Conservation (phyloP, 2,888 invertebrate species). For the Hoplodrina ambigua region DNA sequence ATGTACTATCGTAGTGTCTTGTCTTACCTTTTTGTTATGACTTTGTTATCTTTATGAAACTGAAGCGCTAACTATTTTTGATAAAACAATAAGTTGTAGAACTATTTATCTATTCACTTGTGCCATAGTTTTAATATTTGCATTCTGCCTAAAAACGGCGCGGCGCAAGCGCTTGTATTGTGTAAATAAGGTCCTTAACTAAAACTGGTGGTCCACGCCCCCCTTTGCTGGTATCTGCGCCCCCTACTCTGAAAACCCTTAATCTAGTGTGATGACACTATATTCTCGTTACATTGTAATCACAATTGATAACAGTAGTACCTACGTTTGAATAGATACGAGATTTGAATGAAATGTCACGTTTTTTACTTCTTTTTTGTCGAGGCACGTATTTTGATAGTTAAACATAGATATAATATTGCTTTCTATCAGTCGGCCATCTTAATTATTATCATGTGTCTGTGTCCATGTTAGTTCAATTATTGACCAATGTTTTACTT, state of each 20-base stretch:
- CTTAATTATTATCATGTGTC: neutral
- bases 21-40: neutral
- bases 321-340: neutral
- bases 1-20: neutral
- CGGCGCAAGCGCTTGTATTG: too few species aligned
- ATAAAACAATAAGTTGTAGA: neutral
- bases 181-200: too few species aligned
- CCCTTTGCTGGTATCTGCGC: too few species aligned
- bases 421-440: neutral
- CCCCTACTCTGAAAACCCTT: too few species aligned
- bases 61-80: neutral
- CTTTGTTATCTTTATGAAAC: neutral
- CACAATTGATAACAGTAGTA: constrained; percentile 4
- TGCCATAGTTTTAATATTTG: too few species aligned
- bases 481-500: too few species aligned
- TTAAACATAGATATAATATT: constrained; percentile 35
- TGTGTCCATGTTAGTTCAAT: too few species aligned
- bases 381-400: constrained; percentile 36
- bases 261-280: constrained; percentile 16
- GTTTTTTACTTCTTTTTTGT: constrained; percentile 14
- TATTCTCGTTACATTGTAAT: constrained; percentile 40
- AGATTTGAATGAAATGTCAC: constrained; percentile 29
- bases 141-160: too few species aligned
- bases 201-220: too few species aligned
- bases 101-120: neutral